Evolutionary conservation across 1,140 invertebrate genomes (phyloP).

Genomic region (Laodelphax striatellus): DNA sequence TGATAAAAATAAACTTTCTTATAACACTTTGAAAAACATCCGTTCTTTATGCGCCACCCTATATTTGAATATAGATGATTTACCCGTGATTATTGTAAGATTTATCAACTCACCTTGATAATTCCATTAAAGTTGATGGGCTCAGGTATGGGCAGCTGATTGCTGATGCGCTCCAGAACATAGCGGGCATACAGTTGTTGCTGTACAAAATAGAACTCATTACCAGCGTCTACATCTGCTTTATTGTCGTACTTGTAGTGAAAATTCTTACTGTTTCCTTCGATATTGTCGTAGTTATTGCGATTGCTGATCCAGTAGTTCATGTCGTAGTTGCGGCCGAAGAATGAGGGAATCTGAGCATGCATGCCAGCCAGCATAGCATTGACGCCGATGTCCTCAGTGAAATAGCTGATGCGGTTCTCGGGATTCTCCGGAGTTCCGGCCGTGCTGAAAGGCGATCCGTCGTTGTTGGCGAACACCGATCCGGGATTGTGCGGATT

Average conservation of each 20-base stretch:
- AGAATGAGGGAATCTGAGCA: slow-evolving; percentile 38
- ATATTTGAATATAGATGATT: too few species aligned
- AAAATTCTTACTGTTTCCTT: not conserved
- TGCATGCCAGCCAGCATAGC: slow-evolving; percentile 42
- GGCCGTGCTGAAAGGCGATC: slow-evolving; percentile 34
- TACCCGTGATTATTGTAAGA: too few species aligned
- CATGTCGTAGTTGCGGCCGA: slow-evolving; percentile 35
- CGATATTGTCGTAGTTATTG: not conserved
- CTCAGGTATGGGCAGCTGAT: slow-evolving; percentile 27
- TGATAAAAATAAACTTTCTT: too few species aligned
- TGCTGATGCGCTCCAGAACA: slow-evolving; percentile 27
- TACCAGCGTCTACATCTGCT: slow-evolving; percentile 22
- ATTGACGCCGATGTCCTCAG: slow-evolving; percentile 55
- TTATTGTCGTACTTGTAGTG: not conserved
- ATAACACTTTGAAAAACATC: too few species aligned
- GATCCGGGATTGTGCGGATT: slow-evolving; percentile 23
- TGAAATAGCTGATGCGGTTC: slow-evolving; percentile 46
- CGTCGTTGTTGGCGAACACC: slow-evolving; percentile 39
- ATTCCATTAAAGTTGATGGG: slow-evolving; percentile 29
- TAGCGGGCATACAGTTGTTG: slow-evolving; percentile 29
- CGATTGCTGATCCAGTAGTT: slow-evolving; percentile 17
- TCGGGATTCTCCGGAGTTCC: slow-evolving; percentile 30
- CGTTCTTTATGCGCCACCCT: too few species aligned
- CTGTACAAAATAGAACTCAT: slow-evolving; percentile 27
- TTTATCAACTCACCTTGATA: slow-evolving; percentile 19